Evolutionary conservation across 92 coral and sea anemone species (phyloP), one percentile per base, ranked within the genome.

Genomic region (Paragorgia papillata): DNA sequence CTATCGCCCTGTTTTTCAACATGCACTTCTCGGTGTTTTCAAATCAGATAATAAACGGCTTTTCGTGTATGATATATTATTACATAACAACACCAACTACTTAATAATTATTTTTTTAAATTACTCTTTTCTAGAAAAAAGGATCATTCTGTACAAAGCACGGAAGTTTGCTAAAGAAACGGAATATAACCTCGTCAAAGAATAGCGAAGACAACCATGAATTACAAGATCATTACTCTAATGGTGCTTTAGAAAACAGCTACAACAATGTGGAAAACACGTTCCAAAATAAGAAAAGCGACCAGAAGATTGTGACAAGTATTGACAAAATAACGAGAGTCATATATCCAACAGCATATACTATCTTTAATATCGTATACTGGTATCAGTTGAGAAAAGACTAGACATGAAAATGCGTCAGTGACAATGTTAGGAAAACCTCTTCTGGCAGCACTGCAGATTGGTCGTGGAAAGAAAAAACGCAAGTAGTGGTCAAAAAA

Each of bases 291-390:
- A 71, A 31, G 24, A 12, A 31, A 71, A 44, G 17, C 9, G 27
- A 21, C 18, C 39, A 71, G 50, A 26, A 25, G 53, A 53, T 25
- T 33, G 78, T 54, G 50, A 29, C 78, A 2, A 53, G 40, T 28
- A 54, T 71, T 53, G 78, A 71, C 53, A 71, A 71, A 53, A 71
- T 71, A 34, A 55, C 78, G 19, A 71, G 34, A 32, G 31, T 71
- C 65, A 34, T 71, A 21, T 71, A 71, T 26, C 78, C 78, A 32
- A 18, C 78, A 31, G 78, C 78, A 10, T 71, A 53, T 34, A 25
- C 54, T 2, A 22, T 55, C 25, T 71, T 71, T 55, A 71, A 71
- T 17, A 48, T 71, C 44, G 78, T 71, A 21, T 71, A 71, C 35
- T 71, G 78, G 78, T 71, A 51, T 32, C 17, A 46, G 15, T 46